Conservation (phyloP, 2,888 invertebrate genomes). For the Julus scanicus region DNA sequence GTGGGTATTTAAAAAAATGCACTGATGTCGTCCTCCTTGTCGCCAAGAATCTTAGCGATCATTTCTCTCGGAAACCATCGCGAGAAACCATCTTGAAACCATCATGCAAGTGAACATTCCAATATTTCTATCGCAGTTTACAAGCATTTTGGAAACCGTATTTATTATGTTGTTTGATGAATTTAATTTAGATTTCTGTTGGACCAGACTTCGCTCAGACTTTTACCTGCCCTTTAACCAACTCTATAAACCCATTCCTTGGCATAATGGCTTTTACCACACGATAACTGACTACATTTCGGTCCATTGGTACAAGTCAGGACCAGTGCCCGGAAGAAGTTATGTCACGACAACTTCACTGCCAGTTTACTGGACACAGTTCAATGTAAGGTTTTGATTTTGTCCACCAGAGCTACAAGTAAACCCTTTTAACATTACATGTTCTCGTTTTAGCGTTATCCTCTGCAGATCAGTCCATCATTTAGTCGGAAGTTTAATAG, state of each 20-base stretch:
- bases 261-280: not conserved
- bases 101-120: not conserved
- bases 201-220: not conserved
- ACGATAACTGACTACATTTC: not conserved
- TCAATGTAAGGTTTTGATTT: not conserved
- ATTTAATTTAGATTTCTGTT: not conserved
- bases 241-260: not conserved
- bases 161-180: not conserved
- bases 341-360: not conserved
- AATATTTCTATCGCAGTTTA: not conserved
- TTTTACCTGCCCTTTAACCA: not conserved
- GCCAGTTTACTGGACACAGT: not conserved
- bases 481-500: not conserved
- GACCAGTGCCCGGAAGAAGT: not conserved
- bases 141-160: not conserved
- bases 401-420: too few relatives aligned
- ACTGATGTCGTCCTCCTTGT: not conserved
- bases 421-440: too few relatives aligned
- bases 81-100: not conserved
- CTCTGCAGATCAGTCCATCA: not conserved
- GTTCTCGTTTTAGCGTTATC: not conserved
- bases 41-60: not conserved
- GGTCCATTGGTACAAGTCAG: not conserved
- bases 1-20: not conserved
- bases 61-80: not conserved